Evolutionary conservation across 2,888 invertebrate genomes (phyloP).

Genomic region (Dusona sp.): DNA sequence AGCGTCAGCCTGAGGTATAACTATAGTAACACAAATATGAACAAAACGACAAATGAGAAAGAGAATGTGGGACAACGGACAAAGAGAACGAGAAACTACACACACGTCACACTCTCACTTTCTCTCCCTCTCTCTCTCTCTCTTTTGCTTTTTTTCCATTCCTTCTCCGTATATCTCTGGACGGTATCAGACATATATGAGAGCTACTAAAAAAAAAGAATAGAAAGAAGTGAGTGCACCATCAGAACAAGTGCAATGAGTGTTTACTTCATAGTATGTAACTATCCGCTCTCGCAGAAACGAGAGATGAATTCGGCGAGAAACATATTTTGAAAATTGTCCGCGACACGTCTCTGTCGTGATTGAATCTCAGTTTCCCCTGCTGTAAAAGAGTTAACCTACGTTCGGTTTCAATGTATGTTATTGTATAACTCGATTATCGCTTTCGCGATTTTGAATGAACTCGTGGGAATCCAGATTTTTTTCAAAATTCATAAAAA

Average conservation of each 20-base stretch:
- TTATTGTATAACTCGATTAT: not conserved
- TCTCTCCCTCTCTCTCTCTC: not conserved
- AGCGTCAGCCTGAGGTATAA: slow-evolving; percentile 56
- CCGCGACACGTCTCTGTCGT: not conserved
- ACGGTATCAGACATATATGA: slow-evolving; percentile 39
- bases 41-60: slow-evolving; percentile 52
- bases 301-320: slow-evolving; percentile 6
- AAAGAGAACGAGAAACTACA: slow-evolving; percentile 58
- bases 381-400: not conserved
- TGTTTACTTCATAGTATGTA: slow-evolving; percentile 7
- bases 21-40: slow-evolving; percentile 62
- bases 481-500: not conserved
- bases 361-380: not conserved
- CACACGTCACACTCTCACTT: slow-evolving; percentile 26
- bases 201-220: slow-evolving; percentile 12
- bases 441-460: not conserved
- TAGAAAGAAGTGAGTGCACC: slow-evolving; percentile 29
- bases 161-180: slow-evolving; percentile 29
- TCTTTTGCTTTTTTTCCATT: not conserved
- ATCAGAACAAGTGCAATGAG: slow-evolving; percentile 29
- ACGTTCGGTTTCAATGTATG: not conserved
- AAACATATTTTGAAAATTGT: slow-evolving; percentile 21
- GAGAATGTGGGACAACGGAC: slow-evolving; percentile 51
- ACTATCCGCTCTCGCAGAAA: slow-evolving; percentile 24
- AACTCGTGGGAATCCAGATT: not conserved